A percentile compares a stretch with the other conserved stretches of the same genome.
Conservation (phyloP, 2,888 invertebrate genomes). For the Tenthredo mesomela region DNA sequence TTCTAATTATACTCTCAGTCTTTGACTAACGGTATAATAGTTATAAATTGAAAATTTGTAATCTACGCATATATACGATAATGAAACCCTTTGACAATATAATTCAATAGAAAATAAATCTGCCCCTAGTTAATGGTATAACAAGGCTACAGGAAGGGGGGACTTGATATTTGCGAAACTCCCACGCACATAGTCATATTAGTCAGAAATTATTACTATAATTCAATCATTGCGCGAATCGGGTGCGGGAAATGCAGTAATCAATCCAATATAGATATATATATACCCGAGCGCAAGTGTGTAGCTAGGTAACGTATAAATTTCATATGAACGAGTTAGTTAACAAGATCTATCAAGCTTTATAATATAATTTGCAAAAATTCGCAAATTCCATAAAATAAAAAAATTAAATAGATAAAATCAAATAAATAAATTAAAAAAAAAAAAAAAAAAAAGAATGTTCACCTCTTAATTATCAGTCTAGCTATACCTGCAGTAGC, state of each 20-base stretch:
- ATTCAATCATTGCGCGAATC: neutral
- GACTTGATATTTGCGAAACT: neutral
- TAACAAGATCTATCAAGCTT: neutral
- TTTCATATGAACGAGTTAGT: neutral
- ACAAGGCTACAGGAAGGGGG: neutral
- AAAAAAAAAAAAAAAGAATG: neutral
- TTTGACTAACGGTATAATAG: neutral
- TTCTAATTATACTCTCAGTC: neutral
- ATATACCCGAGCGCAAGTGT: neutral
- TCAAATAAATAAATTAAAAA: neutral
- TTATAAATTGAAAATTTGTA: neutral
- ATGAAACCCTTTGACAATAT: neutral
- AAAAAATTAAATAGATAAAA: neutral
- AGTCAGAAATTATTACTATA: neutral
- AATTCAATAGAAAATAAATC: neutral
- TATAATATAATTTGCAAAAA: neutral
- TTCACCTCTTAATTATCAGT: neutral
- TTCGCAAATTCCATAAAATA: neutral
- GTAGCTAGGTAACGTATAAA: neutral
- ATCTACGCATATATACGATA: neutral
- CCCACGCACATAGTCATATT: neutral
- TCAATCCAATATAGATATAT: too few relatives aligned
- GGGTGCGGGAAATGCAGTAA: neutral
- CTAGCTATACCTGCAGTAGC: neutral
- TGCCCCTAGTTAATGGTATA: neutral